Evolutionary conservation across 2,797 vertebrate species (phyloP).

Genomic region (Amblyopsis hoosieri): DNA sequence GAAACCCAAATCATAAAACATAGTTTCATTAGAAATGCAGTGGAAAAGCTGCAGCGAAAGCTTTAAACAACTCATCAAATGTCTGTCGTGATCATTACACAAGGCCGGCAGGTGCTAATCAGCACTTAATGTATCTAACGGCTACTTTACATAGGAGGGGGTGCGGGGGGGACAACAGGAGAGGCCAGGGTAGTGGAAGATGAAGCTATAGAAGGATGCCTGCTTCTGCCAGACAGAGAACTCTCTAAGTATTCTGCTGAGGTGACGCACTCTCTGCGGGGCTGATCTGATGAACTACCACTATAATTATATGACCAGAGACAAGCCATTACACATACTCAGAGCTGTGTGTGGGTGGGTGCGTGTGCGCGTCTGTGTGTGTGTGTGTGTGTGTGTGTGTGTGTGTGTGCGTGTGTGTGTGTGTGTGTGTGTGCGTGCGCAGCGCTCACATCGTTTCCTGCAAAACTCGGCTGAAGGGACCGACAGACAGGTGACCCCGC

Average conservation of each 20-base stretch:
- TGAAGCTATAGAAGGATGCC: conserved; percentile 55
- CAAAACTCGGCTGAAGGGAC: conserved; percentile 77
- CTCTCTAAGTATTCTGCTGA: conserved; percentile 54
- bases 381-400: conserved; percentile 10
- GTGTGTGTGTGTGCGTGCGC: conserved; percentile 13
- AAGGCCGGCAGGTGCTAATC: conserved; percentile 7
- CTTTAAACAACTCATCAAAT: conserved; percentile 3
- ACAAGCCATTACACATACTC: conserved; percentile 26
- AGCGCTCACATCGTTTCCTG: conserved; percentile 74
- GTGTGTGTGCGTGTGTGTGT: conserved; percentile 10
- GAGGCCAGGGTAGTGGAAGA: conserved; percentile 31
- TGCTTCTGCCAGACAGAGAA: conserved; percentile 56
- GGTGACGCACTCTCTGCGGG: conserved; percentile 58
- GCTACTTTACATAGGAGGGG: conserved; percentile 32
- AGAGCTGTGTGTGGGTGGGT: conserved; percentile 2
- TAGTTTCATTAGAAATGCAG: not conserved
- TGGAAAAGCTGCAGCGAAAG: conserved; percentile 9
- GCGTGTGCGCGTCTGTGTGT: not conserved
- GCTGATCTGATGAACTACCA: conserved; percentile 64
- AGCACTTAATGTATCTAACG: conserved; percentile 5
- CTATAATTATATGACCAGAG: conserved; percentile 68
- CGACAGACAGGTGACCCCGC: conserved; percentile 80
- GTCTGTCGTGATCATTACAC: conserved; percentile 15
- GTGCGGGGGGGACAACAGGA: conserved; percentile 23
- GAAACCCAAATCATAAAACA: conserved; percentile 21